Evolutionary conservation across 1,140 invertebrate genomes (phyloP).

Genomic region (Capitella teleta): DNA sequence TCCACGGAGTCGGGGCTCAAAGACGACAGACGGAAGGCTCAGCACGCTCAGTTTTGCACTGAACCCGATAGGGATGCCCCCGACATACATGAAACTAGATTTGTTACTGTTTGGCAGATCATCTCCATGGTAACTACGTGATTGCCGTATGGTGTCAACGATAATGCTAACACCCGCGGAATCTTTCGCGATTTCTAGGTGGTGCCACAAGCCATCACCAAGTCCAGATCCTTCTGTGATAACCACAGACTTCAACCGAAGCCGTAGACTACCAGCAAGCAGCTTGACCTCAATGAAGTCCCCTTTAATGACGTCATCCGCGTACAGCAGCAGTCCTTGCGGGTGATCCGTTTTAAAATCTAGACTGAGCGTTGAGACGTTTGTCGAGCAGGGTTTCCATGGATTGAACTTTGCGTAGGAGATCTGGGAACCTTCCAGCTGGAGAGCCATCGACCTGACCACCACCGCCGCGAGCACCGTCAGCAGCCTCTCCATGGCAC

Average conservation of each 20-base stretch:
- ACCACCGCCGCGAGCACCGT: neutral
- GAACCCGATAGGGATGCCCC: slow-evolving; percentile 64
- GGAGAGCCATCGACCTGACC: neutral
- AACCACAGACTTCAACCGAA: slow-evolving; percentile 50
- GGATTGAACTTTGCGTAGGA: neutral
- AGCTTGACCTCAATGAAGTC: slow-evolving; percentile 64
- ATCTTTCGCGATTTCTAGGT: slow-evolving; percentile 36
- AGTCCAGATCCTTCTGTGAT: slow-evolving; percentile 39
- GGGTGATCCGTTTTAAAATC: neutral
- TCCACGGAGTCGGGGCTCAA: slow-evolving; percentile 77
- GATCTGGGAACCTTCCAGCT: neutral
- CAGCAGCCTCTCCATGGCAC: too few relatives aligned
- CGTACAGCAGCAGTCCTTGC: neutral
- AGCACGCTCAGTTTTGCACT: slow-evolving; percentile 59
- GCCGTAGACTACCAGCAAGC: slow-evolving; percentile 75
- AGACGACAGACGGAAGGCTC: slow-evolving; percentile 75
- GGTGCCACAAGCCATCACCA: slow-evolving; percentile 59
- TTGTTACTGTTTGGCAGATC: slow-evolving; percentile 77
- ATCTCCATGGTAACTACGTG: slow-evolving; percentile 50
- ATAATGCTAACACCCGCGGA: slow-evolving; percentile 70
- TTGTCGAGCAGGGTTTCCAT: neutral
- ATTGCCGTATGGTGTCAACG: slow-evolving; percentile 46
- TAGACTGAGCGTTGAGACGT: neutral
- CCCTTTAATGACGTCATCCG: neutral
- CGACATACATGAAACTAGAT: slow-evolving; percentile 73